Evolutionary conservation across 92 coral and sea anemone species (phyloP), one percentile per base, ranked within the genome.

Genomic region (Scolanthus callimorphus): DNA sequence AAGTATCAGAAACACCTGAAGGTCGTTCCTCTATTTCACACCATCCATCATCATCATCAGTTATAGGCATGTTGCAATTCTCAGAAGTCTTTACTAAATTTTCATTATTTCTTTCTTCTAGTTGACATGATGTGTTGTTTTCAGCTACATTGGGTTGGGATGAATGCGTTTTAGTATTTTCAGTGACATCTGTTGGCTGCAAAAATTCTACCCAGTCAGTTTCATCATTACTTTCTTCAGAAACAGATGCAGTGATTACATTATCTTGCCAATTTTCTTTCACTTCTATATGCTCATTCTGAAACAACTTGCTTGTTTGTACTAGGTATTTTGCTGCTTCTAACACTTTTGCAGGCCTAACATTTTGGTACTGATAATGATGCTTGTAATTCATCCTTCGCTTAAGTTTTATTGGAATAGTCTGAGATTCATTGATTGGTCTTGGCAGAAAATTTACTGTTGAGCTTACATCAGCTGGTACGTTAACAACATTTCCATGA

Each of bases 391-490:
- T 58, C 19, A 83, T 49, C 11, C 73, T 70, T 53, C 81, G 29
- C 58, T 80, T 80, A 20, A 59, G 64, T 39, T 80, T 80, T 15
- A 73, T 66, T 50, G 84, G 57, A 47, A 72, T 62, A 15, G 64
- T 73, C 15, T 73, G 65, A 17, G 56, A 74, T 22, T 77, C 63
- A 78, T 71, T 72, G 1, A 66, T 60, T 43, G 90, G 81, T 61
- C 85, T 60, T 56, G 90, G 81, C 51, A 83, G 70, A 48, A 70
- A 34, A 60, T 48, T 83, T 22, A 83, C 81, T 31, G 83, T 63
- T 64, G 85, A 77, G 55, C 57, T 83, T n/a, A 84, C 85, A 62
- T 77, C 71, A 45, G 79, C 79, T 49, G 83, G 83, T 27, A 62
- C 79, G 61, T 80, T 80, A 59, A 80, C 82, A 59, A 74, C 79